phyloP scores from a whole-genome alignment of 2,888 invertebrate species.

The Microchrysa polita region DNA sequence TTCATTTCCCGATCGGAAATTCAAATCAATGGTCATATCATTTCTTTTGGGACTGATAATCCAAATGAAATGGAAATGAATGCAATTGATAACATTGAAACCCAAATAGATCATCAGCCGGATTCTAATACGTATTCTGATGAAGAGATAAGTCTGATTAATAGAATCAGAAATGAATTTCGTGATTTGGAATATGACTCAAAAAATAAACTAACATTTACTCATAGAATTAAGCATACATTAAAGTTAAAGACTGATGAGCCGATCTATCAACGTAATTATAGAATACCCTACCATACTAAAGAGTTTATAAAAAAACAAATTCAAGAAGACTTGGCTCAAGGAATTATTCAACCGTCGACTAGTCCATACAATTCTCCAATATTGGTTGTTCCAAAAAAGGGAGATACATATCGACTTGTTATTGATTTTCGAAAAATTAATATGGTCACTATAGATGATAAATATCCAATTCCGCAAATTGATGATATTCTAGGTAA shows the following conservation, averaged over 20 bases:
- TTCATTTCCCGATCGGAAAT: conserved; percentile 5
- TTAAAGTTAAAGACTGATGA: no score
- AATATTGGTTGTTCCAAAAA: conserved; percentile 15
- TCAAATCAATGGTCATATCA: not conserved
- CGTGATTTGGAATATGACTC: conserved; percentile 20
- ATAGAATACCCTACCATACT: conserved; percentile 11
- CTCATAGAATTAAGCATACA: no score
- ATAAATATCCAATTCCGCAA: no score
- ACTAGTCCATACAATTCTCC: conserved; percentile 24
- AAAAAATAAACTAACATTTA: no score
- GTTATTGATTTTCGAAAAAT: no score
- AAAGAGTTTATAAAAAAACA: conserved; percentile 18
- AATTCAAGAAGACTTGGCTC: conserved; percentile 22
- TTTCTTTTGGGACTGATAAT: conserved; percentile 19
- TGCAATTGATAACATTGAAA: conserved; percentile 12
- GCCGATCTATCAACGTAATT: conserved; percentile 9
- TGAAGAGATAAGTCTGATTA: conserved; percentile 2
- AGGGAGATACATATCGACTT: conserved; percentile 13
- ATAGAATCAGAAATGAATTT: conserved; percentile 15
- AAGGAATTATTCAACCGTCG: conserved; percentile 20
- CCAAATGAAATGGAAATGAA: conserved; percentile 10
- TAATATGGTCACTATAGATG: no score
- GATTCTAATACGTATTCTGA: conserved; percentile 10
- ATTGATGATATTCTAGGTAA: no score
- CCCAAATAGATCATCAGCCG: conserved; percentile 16